Percentiles rank a stretch among this genome's conserved stretches.
Conservation (phyloP, 2,113 vertebrate genomes). For the Hoplias malabaricus region DNA sequence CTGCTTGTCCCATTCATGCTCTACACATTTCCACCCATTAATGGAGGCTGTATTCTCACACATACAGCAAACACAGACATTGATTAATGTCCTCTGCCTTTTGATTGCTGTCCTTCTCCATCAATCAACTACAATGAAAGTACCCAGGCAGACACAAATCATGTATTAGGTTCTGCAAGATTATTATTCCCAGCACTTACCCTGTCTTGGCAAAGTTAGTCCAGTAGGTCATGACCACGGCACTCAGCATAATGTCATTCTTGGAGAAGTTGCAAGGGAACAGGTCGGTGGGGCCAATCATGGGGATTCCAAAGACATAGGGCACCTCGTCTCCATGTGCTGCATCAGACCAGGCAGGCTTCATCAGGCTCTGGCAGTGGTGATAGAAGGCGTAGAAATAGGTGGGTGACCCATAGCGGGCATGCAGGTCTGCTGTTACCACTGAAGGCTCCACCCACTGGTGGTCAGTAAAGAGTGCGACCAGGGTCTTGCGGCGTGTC, state of each 20-base stretch:
- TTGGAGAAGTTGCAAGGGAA: conserved; percentile 99
- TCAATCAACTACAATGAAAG: neutral
- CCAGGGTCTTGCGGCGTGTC: conserved; percentile 93
- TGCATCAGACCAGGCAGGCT: conserved; percentile 95
- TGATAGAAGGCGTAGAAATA: conserved; percentile 99
- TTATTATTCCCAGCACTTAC: conserved; percentile 72
- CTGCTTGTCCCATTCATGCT: conserved; percentile 53
- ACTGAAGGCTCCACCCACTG: conserved; percentile 98
- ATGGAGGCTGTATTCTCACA: conserved; percentile 16
- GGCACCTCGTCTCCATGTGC: conserved; percentile 98
- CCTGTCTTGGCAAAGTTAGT: conserved; percentile 99
- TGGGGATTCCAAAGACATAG: conserved; percentile 95
- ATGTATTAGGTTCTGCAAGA: neutral
- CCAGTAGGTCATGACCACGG: conserved; percentile 99
- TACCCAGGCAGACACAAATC: neutral
- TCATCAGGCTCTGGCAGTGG: conserved; percentile 99
- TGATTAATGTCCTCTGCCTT: neutral
- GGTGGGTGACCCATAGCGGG: conserved; percentile 95
- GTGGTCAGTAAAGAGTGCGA: conserved; percentile 97
- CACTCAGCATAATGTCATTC: conserved; percentile 97
- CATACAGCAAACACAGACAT: conserved; percentile 10
- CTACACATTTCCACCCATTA: conserved; percentile 54
- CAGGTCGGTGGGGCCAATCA: conserved; percentile 97
- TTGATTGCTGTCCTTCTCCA: neutral
- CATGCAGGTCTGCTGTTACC: conserved; percentile 94